phyloP scores from a whole-genome alignment of 2,888 invertebrate species.

The Lottia scabra region DNA sequence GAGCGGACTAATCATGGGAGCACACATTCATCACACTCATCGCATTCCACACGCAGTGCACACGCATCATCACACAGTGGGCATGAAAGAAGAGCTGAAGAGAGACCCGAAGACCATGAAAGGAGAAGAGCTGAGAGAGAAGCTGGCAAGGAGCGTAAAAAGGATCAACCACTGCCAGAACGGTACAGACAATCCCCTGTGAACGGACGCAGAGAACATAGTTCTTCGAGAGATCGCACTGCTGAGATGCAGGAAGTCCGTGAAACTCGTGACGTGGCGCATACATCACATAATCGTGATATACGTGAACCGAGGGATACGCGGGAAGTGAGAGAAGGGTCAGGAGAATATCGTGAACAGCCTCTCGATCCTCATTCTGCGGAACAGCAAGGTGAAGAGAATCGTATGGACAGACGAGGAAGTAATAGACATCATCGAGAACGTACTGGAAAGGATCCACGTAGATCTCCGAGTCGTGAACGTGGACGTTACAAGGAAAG shows the following conservation, averaged over 20 bases:
- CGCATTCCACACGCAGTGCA: slow-evolving; percentile 20
- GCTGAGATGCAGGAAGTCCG: slow-evolving; percentile 23
- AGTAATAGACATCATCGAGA: slow-evolving; percentile 27
- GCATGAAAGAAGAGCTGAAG: slow-evolving; percentile 15
- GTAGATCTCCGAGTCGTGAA: slow-evolving; percentile 31
- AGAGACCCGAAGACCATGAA: slow-evolving; percentile 31
- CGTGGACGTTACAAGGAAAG: slow-evolving; percentile 34
- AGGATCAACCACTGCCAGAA: slow-evolving; percentile 25
- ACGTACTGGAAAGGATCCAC: slow-evolving; percentile 21
- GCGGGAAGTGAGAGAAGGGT: slow-evolving; percentile 24
- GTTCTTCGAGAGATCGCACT: slow-evolving; percentile 20
- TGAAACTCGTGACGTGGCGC: slow-evolving; percentile 17
- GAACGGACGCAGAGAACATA: slow-evolving; percentile 35
- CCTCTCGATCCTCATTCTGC: slow-evolving; percentile 11
- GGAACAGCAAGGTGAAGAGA: slow-evolving; percentile 17
- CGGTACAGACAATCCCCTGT: slow-evolving; percentile 47
- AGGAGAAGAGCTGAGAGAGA: slow-evolving; percentile 23
- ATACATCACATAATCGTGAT: slow-evolving; percentile 10
- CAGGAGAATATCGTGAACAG: not conserved
- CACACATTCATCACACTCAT: slow-evolving; percentile 2
- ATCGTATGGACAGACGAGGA: slow-evolving; percentile 24
- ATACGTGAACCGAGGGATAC: slow-evolving; percentile 37
- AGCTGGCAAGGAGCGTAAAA: slow-evolving; percentile 24
- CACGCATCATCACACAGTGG: not conserved
- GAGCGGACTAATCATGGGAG: not conserved